Percentiles rank a stretch among this genome's conserved stretches.
Conservation (phyloP, 53 echinoderm and acorn worm genomes). For the Holothuria leucospilota region DNA sequence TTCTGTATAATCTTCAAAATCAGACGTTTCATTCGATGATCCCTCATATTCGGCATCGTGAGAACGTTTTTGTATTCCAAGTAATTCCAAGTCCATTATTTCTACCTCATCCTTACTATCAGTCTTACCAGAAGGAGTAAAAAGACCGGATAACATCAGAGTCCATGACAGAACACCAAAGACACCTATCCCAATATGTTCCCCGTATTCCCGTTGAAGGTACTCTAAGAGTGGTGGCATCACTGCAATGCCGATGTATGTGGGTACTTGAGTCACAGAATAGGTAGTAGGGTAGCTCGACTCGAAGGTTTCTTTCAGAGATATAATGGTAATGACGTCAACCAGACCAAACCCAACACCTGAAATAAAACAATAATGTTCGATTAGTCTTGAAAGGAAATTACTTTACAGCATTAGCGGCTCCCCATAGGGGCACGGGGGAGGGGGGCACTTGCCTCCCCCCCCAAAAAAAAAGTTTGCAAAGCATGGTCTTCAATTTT, state of each 20-base stretch:
- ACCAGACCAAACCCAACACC: conserved; percentile 23
- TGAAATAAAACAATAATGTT: background rate
- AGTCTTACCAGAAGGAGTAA: background rate
- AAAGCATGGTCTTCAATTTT: too few species aligned
- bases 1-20: background rate
- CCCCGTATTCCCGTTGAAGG: background rate
- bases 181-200: background rate
- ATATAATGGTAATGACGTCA: background rate
- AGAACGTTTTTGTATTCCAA: too few species aligned
- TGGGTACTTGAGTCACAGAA: background rate
- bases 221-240: conserved; percentile 25
- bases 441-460: too few species aligned
- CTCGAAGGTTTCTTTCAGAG: conserved; percentile 24
- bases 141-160: conserved; percentile 3
- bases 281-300: background rate
- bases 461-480: too few species aligned
- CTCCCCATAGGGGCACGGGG: too few species aligned
- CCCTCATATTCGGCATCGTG: too few species aligned
- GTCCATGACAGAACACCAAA: background rate
- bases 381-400: too few species aligned
- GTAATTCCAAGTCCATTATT: too few species aligned
- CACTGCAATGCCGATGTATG: conserved; percentile 17
- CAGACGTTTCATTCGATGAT: too few species aligned
- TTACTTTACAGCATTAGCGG: too few species aligned
- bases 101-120: too few species aligned